Evolutionary conservation across 2,113 vertebrate species (phyloP).

Genomic region (Holacanthus passer): DNA sequence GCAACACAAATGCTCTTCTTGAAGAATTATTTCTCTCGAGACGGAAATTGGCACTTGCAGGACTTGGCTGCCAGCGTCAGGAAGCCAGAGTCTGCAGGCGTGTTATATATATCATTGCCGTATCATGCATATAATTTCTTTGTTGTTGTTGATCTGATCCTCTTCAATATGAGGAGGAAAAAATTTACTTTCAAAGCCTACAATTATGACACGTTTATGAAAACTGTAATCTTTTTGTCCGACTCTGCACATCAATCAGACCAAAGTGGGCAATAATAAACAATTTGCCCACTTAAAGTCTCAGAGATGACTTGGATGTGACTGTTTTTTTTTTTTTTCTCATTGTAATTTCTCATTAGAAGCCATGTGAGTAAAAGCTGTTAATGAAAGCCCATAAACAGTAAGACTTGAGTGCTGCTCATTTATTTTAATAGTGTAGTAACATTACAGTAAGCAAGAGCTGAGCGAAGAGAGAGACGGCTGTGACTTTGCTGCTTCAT

Average conservation of each 20-base stretch:
- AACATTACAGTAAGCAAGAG: slow-evolving; percentile 29
- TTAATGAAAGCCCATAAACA: slow-evolving; percentile 49
- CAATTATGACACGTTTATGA: background rate
- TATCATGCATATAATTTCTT: slow-evolving; percentile 10
- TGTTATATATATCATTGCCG: slow-evolving; percentile 18
- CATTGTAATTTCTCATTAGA: slow-evolving; percentile 25
- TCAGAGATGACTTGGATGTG: slow-evolving; percentile 9
- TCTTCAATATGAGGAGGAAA: background rate
- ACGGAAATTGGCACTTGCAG: slow-evolving; percentile 67
- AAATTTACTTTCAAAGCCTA: background rate
- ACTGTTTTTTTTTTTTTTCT: slow-evolving; percentile 9
- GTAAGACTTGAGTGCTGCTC: slow-evolving; percentile 38
- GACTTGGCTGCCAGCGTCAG: slow-evolving; percentile 37
- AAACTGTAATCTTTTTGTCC: slow-evolving; percentile 14
- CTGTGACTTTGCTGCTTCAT: background rate
- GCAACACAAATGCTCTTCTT: slow-evolving; percentile 67
- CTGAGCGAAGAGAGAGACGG: slow-evolving; percentile 5
- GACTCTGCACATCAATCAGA: slow-evolving; percentile 22
- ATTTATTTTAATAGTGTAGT: slow-evolving; percentile 48
- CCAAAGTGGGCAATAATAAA: slow-evolving; percentile 40
- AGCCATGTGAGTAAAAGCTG: slow-evolving; percentile 30
- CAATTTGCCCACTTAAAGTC: slow-evolving; percentile 22
- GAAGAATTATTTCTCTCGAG: slow-evolving; percentile 68
- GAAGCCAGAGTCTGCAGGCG: slow-evolving; percentile 45
- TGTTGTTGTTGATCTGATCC: background rate